Base-by-base conservation (phyloP, 2,797 vertebrate species). In the Rhinoraja longicauda region DNA sequence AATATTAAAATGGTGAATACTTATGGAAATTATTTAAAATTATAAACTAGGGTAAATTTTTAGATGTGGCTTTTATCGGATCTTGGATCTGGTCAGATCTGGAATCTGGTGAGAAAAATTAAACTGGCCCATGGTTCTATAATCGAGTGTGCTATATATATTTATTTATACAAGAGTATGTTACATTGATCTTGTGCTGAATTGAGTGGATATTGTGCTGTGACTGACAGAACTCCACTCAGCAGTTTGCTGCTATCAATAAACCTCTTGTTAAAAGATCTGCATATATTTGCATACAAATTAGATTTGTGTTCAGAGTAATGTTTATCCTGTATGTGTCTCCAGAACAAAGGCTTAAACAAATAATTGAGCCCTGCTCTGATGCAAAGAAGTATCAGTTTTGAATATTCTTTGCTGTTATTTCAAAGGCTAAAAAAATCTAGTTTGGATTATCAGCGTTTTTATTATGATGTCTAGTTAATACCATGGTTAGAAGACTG, bases 231-330 rank as follows among this genome's bases (percentile, higher is more conserved):
- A 32, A 75, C 45, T 75, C 67, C 26, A 84, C 3, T 15, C 81
- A 19, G 67, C n/a, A 91, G 24, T 45, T 45, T 45, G 90, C 36
- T 39, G 64, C 36, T 91, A 39, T 90, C 86, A 90, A 36, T 90
- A 67, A 90, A 67, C 19, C 62, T 39, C 8, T 90, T 90, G 86
- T 91, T 91, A 91, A 73, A 24, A 70, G 32, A 72, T 21, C 24
- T n/a, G 90, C 90, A n/a, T 92, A 53, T 92, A 92, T 92, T 92
- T 92, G 29, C 70, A 75, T 92, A 39, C 6, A 10, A 72, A 53
- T 73, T 19, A 73, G 67, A 53, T 75, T 45, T 39, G n/a, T 72
- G 39, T 73, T 92, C 24, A 26, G 36, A 45, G n/a, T 1, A 53
- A 45, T 45, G 90, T 75, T 92, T 73, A 26, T 92, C 70, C 57